phyloP scores from a whole-genome alignment of 1,140 invertebrate genomes.

The Plectrocnemia conspersa region DNA sequence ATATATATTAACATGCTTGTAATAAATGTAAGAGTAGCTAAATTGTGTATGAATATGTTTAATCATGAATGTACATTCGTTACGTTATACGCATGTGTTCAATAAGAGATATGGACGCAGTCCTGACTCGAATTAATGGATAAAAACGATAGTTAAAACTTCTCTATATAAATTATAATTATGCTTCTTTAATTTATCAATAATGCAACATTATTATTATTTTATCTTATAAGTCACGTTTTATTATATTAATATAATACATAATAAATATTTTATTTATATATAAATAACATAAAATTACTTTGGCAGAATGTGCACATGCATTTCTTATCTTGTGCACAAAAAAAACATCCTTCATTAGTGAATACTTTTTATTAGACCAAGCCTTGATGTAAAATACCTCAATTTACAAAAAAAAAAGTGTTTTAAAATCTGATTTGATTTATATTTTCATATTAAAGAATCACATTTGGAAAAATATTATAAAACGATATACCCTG shows the following conservation, averaged over 20 bases:
- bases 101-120: constrained; percentile 19
- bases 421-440: too few species aligned
- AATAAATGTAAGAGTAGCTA: constrained; percentile 17
- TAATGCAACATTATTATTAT: background rate
- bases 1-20: constrained; percentile 18
- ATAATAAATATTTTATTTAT: too few species aligned
- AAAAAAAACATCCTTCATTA: too few species aligned
- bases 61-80: constrained; percentile 20
- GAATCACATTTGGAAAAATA: too few species aligned
- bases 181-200: constrained; percentile 13
- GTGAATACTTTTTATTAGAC: too few species aligned
- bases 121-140: constrained; percentile 16
- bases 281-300: background rate
- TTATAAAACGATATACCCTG: too few species aligned
- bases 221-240: background rate
- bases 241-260: background rate
- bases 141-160: constrained; percentile 10
- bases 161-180: constrained; percentile 5
- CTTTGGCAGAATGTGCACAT: constrained; percentile 13
- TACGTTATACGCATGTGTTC: constrained; percentile 24
- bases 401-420: too few species aligned
- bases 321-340: too few species aligned
- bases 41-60: constrained; percentile 16
- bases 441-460: too few species aligned
- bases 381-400: too few species aligned